phyloP scores from a whole-genome alignment of 2,113 vertebrate genomes.

The Chaetops frenatus region DNA sequence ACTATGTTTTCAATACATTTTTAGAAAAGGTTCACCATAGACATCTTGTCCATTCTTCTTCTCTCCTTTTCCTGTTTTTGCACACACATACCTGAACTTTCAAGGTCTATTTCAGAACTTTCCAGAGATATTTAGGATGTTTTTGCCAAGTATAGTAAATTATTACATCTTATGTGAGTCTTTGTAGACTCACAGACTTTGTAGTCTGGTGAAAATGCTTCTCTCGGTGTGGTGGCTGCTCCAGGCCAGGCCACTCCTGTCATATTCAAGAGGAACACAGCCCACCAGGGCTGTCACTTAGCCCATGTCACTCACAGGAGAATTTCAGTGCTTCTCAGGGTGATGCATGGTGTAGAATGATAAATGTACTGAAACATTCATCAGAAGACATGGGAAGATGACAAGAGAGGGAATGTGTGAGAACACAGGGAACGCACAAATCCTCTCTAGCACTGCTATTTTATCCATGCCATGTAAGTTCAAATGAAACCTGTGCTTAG shows the following conservation, averaged over 20 bases:
- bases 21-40: background rate
- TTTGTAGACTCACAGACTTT: background rate
- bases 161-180: background rate
- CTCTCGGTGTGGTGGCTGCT: background rate
- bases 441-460: background rate
- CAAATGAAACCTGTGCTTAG: background rate
- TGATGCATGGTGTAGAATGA: background rate
- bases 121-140: background rate
- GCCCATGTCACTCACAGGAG: background rate
- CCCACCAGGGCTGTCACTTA: background rate
- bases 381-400: background rate
- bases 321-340: background rate
- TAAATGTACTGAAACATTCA: background rate
- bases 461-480: background rate
- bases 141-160: background rate
- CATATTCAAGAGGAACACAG: background rate
- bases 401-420: background rate
- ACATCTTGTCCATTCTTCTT: background rate
- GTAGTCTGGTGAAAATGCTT: background rate
- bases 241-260: background rate
- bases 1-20: background rate
- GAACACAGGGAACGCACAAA: background rate
- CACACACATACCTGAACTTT: background rate
- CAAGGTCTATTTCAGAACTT: background rate
- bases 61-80: background rate